Evolutionary conservation across 2,888 invertebrate species (phyloP).

Genomic region (Sialis lutaria): DNA sequence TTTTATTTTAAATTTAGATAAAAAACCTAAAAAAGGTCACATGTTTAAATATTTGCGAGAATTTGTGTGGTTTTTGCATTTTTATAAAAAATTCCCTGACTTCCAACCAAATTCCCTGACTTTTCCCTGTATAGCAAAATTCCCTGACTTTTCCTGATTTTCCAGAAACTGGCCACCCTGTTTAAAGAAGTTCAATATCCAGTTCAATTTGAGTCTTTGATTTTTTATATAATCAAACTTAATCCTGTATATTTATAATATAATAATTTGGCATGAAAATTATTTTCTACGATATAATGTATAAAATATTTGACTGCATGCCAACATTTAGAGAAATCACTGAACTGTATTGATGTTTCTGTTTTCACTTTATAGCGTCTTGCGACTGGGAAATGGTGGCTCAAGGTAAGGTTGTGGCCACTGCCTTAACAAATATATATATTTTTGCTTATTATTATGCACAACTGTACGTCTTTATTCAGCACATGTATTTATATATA

Average conservation of each 20-base stretch:
- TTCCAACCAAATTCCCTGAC: too few species aligned
- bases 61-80: too few species aligned
- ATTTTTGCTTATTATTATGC: background rate
- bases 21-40: too few species aligned
- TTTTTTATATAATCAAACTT: too few species aligned
- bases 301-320: background rate
- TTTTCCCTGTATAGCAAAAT: too few species aligned
- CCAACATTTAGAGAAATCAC: background rate
- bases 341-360: constrained; percentile 11
- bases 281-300: background rate
- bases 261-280: background rate
- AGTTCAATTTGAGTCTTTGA: too few species aligned
- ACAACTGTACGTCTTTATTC: background rate
- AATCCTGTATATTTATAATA: background rate
- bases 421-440: background rate
- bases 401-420: constrained; percentile 33
- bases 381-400: constrained; percentile 41
- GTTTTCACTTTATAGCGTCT: constrained; percentile 38
- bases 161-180: too few species aligned
- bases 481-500: background rate
- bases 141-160: too few species aligned
- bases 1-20: too few species aligned
- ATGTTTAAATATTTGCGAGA: too few species aligned
- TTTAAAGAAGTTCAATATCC: too few species aligned
- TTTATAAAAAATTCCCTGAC: too few species aligned